phyloP scores from a whole-genome alignment of 2,113 vertebrate species.

The Lamprotornis superbus region DNA sequence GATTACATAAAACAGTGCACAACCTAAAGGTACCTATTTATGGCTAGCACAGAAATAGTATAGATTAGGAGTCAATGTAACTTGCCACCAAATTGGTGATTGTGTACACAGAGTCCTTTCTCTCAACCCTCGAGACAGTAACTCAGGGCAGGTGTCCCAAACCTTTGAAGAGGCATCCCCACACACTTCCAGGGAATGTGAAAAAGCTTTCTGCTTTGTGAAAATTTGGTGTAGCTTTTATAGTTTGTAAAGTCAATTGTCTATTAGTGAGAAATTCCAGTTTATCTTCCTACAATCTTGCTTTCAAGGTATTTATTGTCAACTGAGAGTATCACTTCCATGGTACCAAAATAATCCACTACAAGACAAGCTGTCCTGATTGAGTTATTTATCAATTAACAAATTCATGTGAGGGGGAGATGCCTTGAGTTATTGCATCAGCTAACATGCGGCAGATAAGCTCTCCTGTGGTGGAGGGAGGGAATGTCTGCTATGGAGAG shows the following conservation, averaged over 20 bases:
- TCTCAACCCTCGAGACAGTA: rapidly evolving
- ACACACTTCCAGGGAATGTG: neutral
- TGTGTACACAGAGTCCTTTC: neutral
- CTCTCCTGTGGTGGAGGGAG: neutral
- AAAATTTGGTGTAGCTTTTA: neutral
- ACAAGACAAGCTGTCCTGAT: neutral
- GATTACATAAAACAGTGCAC: neutral
- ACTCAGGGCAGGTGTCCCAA: neutral
- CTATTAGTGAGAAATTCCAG: neutral
- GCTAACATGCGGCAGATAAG: neutral
- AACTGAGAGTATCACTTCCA: neutral
- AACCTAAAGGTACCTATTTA: neutral
- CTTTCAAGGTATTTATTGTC: neutral
- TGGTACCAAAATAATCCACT: neutral
- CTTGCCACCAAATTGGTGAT: rapidly evolving
- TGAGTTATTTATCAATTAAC: neutral
- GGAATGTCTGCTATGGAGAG: neutral
- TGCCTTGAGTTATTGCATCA: neutral
- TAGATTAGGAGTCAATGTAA: neutral
- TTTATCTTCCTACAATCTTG: neutral
- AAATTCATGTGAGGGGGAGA: neutral
- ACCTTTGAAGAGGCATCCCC: neutral
- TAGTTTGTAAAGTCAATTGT: neutral
- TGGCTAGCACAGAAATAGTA: neutral
- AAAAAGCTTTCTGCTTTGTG: neutral